A percentile compares a stretch with the other conserved stretches of the same genome.
These are phyloP conservation scores for Hemichromis elongatus DNA, from an alignment of 2,113 vertebrate genomes.

Conservation along the genomic window DNA sequence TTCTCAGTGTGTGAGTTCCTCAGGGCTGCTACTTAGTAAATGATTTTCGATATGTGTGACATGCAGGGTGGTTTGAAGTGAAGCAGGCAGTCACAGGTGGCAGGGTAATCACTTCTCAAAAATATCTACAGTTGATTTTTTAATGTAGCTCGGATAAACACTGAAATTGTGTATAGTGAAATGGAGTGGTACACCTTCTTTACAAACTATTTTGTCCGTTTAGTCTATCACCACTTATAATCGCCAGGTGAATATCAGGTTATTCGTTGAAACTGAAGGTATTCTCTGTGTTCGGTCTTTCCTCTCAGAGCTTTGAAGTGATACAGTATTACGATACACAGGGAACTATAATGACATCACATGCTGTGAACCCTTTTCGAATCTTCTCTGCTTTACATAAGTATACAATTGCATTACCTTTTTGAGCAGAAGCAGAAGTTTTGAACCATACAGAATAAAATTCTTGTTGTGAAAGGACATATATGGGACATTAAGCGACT, in stretches of 20 bases:
- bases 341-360: neutral
- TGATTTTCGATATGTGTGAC: conserved; percentile 46
- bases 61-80: conserved; percentile 6
- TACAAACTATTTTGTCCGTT: neutral
- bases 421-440: neutral
- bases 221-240: neutral
- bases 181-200: neutral
- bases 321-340: neutral
- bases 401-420: neutral
- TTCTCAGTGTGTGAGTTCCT: conserved; percentile 24
- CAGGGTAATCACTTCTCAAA: neutral
- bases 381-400: neutral
- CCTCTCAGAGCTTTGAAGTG: neutral
- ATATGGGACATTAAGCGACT: neutral
- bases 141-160: neutral
- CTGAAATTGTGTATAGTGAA: neutral
- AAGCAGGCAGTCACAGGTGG: neutral
- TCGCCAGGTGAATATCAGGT: neutral
- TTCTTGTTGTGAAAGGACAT: neutral
- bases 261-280: neutral
- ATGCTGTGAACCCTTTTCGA: neutral
- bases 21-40: conserved; percentile 33
- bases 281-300: neutral
- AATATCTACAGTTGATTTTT: neutral
- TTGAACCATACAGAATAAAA: neutral